Percentiles rank a stretch among this genome's conserved stretches.
Evolutionary conservation across 2,113 vertebrate genomes (phyloP).

Genomic region (Myrmecobius fasciatus): DNA sequence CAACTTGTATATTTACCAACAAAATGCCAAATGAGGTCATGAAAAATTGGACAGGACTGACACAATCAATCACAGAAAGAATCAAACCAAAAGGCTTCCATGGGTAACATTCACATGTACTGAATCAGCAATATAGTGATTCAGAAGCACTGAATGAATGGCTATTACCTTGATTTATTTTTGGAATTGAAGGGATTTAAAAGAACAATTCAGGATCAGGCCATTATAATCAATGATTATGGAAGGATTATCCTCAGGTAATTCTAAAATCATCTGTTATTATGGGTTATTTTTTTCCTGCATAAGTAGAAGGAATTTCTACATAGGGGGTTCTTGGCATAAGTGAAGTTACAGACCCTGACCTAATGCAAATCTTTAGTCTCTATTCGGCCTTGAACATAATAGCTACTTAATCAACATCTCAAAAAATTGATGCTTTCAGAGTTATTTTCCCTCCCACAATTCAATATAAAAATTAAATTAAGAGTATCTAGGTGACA

Average conservation of each 20-base stretch:
- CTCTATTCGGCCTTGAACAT: neutral
- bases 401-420: neutral
- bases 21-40: neutral
- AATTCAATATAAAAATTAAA: slow-evolving; percentile 52
- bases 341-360: neutral
- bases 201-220: neutral
- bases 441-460: slow-evolving; percentile 15
- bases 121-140: neutral
- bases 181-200: neutral
- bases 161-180: neutral
- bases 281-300: neutral
- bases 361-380: neutral
- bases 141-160: neutral
- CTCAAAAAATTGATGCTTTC: slow-evolving; percentile 27
- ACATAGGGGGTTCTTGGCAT: neutral
- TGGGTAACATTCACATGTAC: neutral
- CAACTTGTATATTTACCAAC: neutral
- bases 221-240: neutral
- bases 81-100: neutral
- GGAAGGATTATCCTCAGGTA: neutral
- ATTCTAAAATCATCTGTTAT: neutral
- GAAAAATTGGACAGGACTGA: neutral
- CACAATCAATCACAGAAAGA: neutral
- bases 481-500: neutral
- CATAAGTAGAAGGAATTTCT: neutral